Conservation (phyloP, 2,113 vertebrate genomes). For the Laticauda colubrina region DNA sequence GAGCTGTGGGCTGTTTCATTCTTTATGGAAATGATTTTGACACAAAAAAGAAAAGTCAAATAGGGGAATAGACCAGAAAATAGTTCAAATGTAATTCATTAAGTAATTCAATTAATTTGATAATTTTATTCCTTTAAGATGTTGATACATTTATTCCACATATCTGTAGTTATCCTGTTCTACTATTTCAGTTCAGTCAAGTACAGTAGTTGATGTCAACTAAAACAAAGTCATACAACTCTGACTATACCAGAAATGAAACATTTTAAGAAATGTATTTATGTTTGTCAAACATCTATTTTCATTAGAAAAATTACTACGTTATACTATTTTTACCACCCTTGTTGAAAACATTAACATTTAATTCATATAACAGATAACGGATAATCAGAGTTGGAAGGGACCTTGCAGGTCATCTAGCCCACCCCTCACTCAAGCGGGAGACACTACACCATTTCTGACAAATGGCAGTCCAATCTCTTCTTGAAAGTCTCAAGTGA, state of each 20-base stretch:
- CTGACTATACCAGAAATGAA: neutral
- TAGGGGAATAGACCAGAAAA: neutral
- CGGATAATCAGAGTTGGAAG: no score
- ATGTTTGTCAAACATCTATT: neutral
- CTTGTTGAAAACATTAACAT: neutral
- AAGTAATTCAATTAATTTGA: no score
- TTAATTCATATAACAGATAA: neutral
- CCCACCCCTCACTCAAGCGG: no score
- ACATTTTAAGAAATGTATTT: neutral
- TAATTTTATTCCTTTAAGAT: neutral
- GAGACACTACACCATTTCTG: no score
- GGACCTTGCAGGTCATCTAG: no score
- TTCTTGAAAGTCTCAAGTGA: no score
- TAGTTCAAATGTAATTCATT: slow-evolving; percentile 1
- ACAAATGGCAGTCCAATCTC: no score
- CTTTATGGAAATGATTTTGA: slow-evolving; percentile 10
- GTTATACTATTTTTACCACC: neutral
- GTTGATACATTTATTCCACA: neutral
- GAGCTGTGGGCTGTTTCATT: slow-evolving; percentile 10
- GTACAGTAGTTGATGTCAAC: neutral
- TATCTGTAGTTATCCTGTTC: neutral
- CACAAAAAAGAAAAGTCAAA: neutral
- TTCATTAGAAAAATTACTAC: neutral
- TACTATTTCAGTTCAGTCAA: neutral
- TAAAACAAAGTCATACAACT: neutral